Evolutionary conservation across 37 sponge, comb jelly and placozoan species (phyloP).

Genomic region (Chondrilla cf. caribensis): DNA sequence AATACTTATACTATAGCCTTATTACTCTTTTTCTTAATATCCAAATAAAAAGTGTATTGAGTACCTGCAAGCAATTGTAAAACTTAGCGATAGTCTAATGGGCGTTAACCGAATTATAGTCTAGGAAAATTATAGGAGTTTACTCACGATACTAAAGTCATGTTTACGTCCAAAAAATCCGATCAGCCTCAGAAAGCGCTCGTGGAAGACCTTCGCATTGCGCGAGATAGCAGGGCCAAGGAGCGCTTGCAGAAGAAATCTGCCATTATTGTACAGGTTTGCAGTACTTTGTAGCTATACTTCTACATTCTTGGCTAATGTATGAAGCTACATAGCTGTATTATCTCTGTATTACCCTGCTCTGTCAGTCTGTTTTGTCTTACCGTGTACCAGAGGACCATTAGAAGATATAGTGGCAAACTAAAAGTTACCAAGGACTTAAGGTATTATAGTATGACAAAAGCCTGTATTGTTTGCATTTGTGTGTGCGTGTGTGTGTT

Average conservation of each 20-base stretch:
- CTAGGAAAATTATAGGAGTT: neutral
- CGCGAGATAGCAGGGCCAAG: neutral
- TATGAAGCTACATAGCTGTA: no score
- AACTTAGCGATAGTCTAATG: no score
- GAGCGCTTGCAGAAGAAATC: neutral
- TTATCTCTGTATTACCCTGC: no score
- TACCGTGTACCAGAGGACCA: neutral
- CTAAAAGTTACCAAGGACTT: neutral
- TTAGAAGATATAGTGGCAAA: neutral
- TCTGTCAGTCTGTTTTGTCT: no score
- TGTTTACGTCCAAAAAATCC: slow-evolving; percentile 23
- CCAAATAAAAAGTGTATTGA: no score
- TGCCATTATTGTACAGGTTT: neutral
- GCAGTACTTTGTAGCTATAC: neutral
- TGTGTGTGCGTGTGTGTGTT: neutral
- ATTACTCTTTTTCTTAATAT: no score
- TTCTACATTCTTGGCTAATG: no score
- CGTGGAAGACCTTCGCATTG: slow-evolving; percentile 3
- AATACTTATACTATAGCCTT: no score
- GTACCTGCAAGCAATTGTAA: no score
- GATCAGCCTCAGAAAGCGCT: neutral
- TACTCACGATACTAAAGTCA: neutral
- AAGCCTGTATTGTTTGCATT: neutral
- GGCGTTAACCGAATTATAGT: no score
- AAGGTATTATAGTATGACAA: neutral